These are phyloP conservation scores for Frankliniella intonsa DNA, from an alignment of 2,888 invertebrate genomes.

Conservation along the genomic window DNA sequence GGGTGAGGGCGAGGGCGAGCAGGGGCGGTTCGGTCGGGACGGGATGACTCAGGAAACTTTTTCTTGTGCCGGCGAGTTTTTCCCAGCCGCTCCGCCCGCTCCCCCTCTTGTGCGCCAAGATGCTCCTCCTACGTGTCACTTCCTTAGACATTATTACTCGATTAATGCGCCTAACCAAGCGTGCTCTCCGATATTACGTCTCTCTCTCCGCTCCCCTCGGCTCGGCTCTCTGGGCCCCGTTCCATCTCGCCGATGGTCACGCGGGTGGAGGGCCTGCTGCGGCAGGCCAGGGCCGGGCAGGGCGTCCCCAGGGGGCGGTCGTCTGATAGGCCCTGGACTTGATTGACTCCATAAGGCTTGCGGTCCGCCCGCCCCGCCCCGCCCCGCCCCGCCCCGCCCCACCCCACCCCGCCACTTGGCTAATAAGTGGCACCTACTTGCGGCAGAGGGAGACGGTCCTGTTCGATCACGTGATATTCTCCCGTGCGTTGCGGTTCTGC, in stretches of 20 bases:
- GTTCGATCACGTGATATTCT: neutral
- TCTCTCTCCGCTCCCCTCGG: neutral
- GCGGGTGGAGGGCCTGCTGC: too few species aligned
- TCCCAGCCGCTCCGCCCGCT: neutral
- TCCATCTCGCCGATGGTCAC: too few species aligned
- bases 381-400: neutral
- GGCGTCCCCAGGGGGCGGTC: neutral
- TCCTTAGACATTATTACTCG: conserved; percentile 15
- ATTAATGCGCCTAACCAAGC: conserved; percentile 26
- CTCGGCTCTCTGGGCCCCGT: neutral
- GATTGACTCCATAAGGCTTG: conserved; percentile 18
- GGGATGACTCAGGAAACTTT: conserved; percentile 15
- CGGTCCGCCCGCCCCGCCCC: neutral
- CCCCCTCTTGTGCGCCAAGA: neutral
- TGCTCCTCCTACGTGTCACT: conserved; percentile 9
- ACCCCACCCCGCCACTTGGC: neutral
- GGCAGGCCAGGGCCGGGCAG: neutral
- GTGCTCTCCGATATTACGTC: conserved; percentile 17
- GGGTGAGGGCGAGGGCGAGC: too few species aligned
- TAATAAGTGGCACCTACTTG: too few species aligned
- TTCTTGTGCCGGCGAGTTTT: conserved; percentile 2
- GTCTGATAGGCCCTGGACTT: conserved; percentile 7
- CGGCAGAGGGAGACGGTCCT: too few species aligned
- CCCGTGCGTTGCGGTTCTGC: neutral
- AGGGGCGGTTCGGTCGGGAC: neutral